phyloP scores from a whole-genome alignment of 1,140 invertebrate genomes.

The Drosophila kurseongensis region DNA sequence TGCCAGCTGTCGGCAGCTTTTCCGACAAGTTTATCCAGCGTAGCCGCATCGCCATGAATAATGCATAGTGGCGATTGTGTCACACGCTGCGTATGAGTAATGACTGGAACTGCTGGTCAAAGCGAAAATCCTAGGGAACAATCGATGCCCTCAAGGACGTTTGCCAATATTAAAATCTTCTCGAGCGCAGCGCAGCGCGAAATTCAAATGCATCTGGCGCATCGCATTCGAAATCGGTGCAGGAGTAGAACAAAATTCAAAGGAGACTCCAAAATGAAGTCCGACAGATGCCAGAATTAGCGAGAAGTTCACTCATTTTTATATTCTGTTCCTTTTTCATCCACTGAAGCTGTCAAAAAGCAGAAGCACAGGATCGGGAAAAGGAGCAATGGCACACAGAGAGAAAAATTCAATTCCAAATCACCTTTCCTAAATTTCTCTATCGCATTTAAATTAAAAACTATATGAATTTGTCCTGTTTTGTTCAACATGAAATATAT shows the following conservation, averaged over 20 bases:
- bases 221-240: slow-evolving; percentile 60
- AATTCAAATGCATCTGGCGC: slow-evolving; percentile 78
- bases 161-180: slow-evolving; percentile 76
- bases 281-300: slow-evolving; percentile 74
- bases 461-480: too few relatives aligned
- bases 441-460: too few relatives aligned
- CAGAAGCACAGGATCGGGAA: slow-evolving; percentile 23
- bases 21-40: slow-evolving; percentile 61
- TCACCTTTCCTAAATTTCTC: too few relatives aligned
- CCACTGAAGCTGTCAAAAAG: slow-evolving; percentile 33
- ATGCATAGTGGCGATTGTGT: slow-evolving; percentile 70
- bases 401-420: background rate
- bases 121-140: slow-evolving; percentile 23
- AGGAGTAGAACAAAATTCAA: slow-evolving; percentile 21
- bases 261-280: slow-evolving; percentile 47
- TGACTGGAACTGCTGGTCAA: slow-evolving; percentile 56
- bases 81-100: slow-evolving; percentile 77
- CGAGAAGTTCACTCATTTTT: slow-evolving; percentile 56
- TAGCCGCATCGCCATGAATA: slow-evolving; percentile 63
- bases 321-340: slow-evolving; percentile 47
- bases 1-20: slow-evolving; percentile 71
- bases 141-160: slow-evolving; percentile 69
- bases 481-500: too few relatives aligned
- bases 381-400: slow-evolving; percentile 1
- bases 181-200: slow-evolving; percentile 76